Conservation (phyloP, 2,113 vertebrate genomes). For the Tragelaphus imberbis region DNA sequence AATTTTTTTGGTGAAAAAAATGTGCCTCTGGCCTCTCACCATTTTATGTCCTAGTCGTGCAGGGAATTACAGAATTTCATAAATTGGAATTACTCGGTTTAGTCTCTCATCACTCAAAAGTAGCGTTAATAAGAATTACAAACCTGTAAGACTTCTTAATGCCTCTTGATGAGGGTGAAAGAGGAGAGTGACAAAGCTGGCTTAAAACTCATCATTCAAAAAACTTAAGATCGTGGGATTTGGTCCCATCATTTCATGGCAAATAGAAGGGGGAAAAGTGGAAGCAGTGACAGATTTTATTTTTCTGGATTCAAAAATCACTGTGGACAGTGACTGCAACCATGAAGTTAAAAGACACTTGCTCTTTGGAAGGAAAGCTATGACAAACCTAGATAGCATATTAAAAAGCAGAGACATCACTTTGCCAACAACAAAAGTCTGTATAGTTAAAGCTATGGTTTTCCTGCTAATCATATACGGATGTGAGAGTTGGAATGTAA, state of each 20-base stretch:
- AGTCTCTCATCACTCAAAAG: neutral
- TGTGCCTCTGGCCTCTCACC: neutral
- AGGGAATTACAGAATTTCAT: neutral
- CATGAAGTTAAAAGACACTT: neutral
- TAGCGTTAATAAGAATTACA: neutral
- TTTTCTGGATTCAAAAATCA: neutral
- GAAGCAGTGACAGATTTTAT: neutral
- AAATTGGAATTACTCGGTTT: neutral
- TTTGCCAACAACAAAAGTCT: rapidly evolving
- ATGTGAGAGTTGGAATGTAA: neutral
- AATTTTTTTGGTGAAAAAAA: no score
- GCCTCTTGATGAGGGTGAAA: neutral
- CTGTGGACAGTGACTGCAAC: neutral
- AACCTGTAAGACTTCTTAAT: neutral
- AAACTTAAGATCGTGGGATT: neutral
- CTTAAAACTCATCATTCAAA: neutral
- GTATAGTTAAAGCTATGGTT: neutral
- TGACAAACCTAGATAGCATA: neutral
- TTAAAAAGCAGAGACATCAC: neutral
- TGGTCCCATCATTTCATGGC: neutral
- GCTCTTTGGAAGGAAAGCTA: neutral
- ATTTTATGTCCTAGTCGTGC: neutral
- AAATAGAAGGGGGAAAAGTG: neutral
- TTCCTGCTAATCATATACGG: neutral
- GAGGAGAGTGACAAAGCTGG: neutral